Percentiles rank a stretch among this genome's conserved stretches.
Conservation (phyloP, 1,140 invertebrate genomes). For the Saccostrea cuccullata region DNA sequence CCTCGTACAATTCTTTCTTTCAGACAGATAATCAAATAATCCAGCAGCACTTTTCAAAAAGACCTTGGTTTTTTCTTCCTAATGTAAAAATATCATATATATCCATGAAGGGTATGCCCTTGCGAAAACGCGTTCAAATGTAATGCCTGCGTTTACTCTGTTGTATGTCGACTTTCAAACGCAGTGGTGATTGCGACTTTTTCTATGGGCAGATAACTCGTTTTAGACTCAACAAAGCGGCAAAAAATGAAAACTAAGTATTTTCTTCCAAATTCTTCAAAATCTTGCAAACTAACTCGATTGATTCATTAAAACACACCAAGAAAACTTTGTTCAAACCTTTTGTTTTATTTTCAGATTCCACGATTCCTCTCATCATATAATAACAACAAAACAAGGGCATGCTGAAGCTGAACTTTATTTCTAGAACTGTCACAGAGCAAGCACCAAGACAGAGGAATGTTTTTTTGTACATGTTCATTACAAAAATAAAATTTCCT, state of each 20-base stretch:
- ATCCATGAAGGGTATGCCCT: neutral
- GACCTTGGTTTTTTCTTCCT: neutral
- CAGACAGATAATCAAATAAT: neutral
- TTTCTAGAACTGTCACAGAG: no score
- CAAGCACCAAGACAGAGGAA: no score
- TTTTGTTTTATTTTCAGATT: no score
- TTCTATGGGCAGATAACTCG: neutral
- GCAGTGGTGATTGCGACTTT: neutral
- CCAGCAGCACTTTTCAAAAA: neutral
- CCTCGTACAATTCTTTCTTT: neutral
- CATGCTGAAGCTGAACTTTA: no score
- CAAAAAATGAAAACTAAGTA: neutral
- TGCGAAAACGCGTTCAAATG: neutral
- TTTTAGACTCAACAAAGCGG: neutral
- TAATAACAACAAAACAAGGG: neutral
- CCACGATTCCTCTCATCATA: neutral
- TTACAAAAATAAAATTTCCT: no score
- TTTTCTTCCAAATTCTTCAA: neutral
- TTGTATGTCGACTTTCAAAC: neutral
- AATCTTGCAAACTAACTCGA: no score
- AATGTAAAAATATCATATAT: neutral
- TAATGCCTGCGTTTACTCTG: neutral
- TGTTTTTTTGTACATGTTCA: no score
- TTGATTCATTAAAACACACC: no score
- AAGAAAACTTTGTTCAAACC: no score